Conservation (phyloP, 1,140 invertebrate genomes). For the Zaprionus vittiger region DNA sequence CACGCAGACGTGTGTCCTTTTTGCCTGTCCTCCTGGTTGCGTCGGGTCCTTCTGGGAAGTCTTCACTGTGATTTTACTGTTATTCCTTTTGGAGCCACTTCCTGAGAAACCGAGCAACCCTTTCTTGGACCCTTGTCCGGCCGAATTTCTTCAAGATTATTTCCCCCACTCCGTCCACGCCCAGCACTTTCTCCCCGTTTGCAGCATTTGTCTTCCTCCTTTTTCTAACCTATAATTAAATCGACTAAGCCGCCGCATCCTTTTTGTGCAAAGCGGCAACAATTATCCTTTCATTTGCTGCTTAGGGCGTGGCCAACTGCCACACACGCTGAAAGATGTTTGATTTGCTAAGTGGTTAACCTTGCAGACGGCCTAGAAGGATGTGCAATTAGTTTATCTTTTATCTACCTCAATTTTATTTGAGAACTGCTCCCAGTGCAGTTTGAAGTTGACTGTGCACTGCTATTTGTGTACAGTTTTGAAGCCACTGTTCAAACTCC, state of each 20-base stretch:
- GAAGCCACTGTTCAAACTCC: not conserved
- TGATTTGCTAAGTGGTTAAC: constrained; percentile 32
- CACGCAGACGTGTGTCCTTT: constrained; percentile 50
- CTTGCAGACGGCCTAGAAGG: not conserved
- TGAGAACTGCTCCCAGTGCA: not conserved
- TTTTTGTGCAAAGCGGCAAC: not conserved
- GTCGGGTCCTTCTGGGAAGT: constrained; percentile 26
- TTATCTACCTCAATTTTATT: not conserved
- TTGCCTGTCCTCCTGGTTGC: constrained; percentile 18
- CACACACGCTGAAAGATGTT: constrained; percentile 26
- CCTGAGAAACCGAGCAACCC: constrained; percentile 12
- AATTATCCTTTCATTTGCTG: constrained; percentile 42
- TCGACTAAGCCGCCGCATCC: constrained; percentile 26
- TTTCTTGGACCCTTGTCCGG: constrained; percentile 8
- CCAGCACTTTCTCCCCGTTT: constrained; percentile 21
- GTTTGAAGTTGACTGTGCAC: not conserved
- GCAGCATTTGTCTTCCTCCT: not conserved
- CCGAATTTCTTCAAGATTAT: not conserved
- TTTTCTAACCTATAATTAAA: constrained; percentile 37
- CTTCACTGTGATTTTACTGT: constrained; percentile 18
- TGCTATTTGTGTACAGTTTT: constrained; percentile 3
- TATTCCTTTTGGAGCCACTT: constrained; percentile 19
- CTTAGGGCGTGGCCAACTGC: constrained; percentile 6
- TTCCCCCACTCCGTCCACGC: not conserved
- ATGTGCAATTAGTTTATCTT: not conserved